phyloP scores from a whole-genome alignment of 2,888 invertebrate genomes.

The Hetaerina titia region DNA sequence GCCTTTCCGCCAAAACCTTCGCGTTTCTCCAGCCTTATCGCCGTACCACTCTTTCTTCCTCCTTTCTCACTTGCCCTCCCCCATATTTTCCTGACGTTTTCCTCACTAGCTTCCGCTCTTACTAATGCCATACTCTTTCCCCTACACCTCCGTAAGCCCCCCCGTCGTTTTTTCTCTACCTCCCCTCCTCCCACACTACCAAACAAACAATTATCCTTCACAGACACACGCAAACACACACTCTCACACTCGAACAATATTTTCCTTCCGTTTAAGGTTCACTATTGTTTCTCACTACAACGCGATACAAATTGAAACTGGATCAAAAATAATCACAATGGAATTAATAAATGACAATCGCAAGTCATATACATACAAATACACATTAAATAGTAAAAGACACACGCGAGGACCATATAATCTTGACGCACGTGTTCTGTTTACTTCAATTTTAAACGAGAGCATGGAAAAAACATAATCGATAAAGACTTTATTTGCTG shows the following conservation, averaged over 20 bases:
- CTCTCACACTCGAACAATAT: no score
- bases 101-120: neutral
- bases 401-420: no score
- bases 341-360: neutral
- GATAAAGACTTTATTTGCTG: no score
- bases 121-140: neutral
- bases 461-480: no score
- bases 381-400: no score
- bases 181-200: neutral
- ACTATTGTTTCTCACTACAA: neutral
- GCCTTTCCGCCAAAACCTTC: constrained; percentile 31
- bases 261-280: neutral
- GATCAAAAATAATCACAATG: neutral
- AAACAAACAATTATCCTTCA: neutral
- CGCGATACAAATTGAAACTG: neutral
- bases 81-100: neutral
- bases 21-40: neutral
- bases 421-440: no score
- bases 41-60: neutral
- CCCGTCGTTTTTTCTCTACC: neutral
- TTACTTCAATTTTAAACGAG: no score
- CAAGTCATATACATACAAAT: neutral
- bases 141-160: neutral
- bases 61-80: neutral
- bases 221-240: no score